Percentiles rank a stretch among this genome's conserved stretches.
phyloP scores from a whole-genome alignment of 1,140 invertebrate species.

The Dufourea novaeangliae region DNA sequence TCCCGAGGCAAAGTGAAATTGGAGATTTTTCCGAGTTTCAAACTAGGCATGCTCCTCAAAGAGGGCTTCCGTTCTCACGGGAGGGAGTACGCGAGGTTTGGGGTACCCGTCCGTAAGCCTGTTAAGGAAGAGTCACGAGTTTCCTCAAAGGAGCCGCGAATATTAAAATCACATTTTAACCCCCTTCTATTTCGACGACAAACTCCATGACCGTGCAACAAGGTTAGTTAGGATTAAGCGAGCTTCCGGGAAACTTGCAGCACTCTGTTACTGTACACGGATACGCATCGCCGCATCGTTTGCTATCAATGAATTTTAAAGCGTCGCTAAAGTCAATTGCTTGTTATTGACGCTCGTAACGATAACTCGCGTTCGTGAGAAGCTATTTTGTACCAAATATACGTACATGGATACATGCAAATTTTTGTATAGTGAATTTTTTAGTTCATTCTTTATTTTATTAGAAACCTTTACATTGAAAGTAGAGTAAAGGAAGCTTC shows the following conservation, averaged over 20 bases:
- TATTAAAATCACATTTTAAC: constrained; percentile 78
- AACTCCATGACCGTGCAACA: constrained; percentile 66
- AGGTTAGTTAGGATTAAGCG: constrained; percentile 73
- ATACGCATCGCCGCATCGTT: constrained; percentile 51
- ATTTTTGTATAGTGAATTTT: too few relatives aligned
- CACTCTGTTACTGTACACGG: constrained; percentile 33
- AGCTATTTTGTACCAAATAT: not conserved
- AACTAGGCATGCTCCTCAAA: constrained; percentile 70
- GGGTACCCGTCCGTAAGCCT: constrained; percentile 67
- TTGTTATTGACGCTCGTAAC: not conserved
- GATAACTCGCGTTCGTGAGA: not conserved
- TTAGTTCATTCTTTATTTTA: too few relatives aligned
- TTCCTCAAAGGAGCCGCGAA: constrained; percentile 75
- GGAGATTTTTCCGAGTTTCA: constrained; percentile 75
- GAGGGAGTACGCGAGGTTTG: constrained; percentile 42
- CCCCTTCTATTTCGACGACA: constrained; percentile 63
- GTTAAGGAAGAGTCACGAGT: constrained; percentile 74
- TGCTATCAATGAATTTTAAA: constrained; percentile 49
- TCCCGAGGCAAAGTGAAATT: constrained; percentile 50
- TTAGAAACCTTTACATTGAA: too few relatives aligned
- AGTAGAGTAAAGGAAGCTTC: too few relatives aligned
- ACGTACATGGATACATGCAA: not conserved
- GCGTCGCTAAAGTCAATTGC: constrained; percentile 30
- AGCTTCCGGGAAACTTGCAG: constrained; percentile 61
- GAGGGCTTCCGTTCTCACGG: constrained; percentile 61